A percentile compares a stretch with the other conserved stretches of the same genome.
Conservation (phyloP, 2,888 invertebrate species). For the Philopedon plagiatum region DNA sequence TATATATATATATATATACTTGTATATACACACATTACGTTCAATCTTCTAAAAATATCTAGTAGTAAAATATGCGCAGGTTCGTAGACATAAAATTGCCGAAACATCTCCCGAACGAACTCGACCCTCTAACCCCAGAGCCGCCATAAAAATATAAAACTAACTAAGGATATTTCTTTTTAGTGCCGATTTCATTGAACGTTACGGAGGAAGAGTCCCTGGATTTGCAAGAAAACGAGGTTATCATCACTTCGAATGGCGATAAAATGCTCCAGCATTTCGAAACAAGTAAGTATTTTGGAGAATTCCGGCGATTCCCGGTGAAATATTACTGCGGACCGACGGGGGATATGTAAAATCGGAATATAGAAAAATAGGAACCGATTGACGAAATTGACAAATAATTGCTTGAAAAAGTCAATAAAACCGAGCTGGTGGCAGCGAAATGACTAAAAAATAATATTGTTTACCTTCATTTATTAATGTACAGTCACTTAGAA, state of each 20-base stretch:
- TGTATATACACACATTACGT: no score
- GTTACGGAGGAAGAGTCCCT: conserved; percentile 70
- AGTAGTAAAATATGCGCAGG: no score
- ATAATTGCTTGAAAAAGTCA: no score
- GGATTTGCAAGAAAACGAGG: conserved; percentile 70
- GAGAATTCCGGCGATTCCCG: conserved; percentile 25
- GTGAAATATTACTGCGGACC: conserved; percentile 42
- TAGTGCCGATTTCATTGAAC: conserved; percentile 68
- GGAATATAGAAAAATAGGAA: conserved; percentile 21
- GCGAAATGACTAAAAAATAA: no score
- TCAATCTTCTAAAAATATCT: no score
- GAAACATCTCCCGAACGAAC: not conserved
- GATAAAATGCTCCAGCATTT: conserved; percentile 71
- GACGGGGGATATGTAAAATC: conserved; percentile 38
- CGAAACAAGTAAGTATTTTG: conserved; percentile 72
- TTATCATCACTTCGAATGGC: conserved; percentile 71
- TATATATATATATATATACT: no score
- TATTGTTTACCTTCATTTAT: no score
- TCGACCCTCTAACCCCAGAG: not conserved
- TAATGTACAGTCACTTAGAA: no score
- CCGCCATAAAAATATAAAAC: conserved; percentile 21
- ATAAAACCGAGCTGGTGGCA: no score
- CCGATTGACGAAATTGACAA: no score
- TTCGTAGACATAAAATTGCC: not conserved
- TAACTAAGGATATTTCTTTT: conserved; percentile 50